A percentile compares a stretch with the other conserved stretches of the same genome.
phyloP scores from a whole-genome alignment of 2,797 vertebrate genomes.

The Artibeus lituratus region DNA sequence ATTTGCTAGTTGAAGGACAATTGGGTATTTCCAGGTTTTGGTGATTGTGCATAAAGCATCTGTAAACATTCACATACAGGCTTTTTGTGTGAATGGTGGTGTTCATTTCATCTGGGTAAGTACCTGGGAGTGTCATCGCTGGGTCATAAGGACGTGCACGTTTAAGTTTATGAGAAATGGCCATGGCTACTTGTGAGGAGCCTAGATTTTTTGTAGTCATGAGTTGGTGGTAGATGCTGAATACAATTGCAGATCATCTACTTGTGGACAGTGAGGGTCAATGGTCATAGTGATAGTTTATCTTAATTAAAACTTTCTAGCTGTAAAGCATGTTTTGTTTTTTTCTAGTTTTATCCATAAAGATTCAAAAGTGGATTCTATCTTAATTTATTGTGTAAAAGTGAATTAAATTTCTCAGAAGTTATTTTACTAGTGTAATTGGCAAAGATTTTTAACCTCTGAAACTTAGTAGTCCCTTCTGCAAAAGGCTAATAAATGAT shows the following conservation, averaged over 20 bases:
- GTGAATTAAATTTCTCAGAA: neutral
- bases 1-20: neutral
- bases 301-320: neutral
- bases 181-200: neutral
- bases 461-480: neutral
- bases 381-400: constrained; percentile 3
- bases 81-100: neutral
- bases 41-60: neutral
- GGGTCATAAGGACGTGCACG: neutral
- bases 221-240: neutral
- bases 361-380: constrained; percentile 10
- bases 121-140: neutral
- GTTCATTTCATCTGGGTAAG: neutral
- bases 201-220: neutral
- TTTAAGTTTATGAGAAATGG: neutral
- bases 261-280: neutral
- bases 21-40: neutral
- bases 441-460: constrained; percentile 1
- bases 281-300: neutral
- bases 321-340: neutral
- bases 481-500: neutral
- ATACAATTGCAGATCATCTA: neutral
- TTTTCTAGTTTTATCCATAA: constrained; percentile 17
- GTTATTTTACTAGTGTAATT: neutral
- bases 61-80: neutral